A percentile compares a stretch with the other conserved stretches of the same genome.
Conservation (phyloP, 2,113 vertebrate genomes). For the Meles meles region DNA sequence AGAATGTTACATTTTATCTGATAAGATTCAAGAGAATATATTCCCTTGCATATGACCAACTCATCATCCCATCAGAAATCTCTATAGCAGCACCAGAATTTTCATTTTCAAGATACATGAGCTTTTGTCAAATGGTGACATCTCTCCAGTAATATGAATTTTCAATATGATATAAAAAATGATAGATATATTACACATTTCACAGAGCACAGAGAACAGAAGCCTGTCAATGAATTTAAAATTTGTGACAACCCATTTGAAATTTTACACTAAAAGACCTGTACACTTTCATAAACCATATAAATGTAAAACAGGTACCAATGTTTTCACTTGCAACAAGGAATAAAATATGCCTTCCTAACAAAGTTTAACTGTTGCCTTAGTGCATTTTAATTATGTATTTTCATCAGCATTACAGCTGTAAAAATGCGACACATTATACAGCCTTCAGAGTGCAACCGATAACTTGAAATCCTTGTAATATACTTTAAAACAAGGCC, state of each 20-base stretch:
- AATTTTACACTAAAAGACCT: conserved; percentile 39
- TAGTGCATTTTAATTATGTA: neutral
- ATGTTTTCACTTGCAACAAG: neutral
- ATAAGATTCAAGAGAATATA: conserved; percentile 54
- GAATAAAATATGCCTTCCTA: neutral
- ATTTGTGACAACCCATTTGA: conserved; percentile 66
- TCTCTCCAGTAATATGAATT: conserved; percentile 74
- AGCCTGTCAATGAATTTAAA: conserved; percentile 67
- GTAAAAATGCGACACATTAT: neutral
- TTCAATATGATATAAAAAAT: conserved; percentile 74
- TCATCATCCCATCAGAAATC: conserved; percentile 73
- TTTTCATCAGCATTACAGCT: conserved; percentile 29
- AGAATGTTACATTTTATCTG: conserved; percentile 62
- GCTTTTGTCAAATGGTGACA: conserved; percentile 73
- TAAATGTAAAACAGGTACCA: conserved; percentile 44
- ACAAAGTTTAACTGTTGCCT: neutral
- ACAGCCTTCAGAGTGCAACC: neutral
- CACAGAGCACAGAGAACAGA: conserved; percentile 52
- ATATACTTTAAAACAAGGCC: neutral
- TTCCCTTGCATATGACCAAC: conserved; percentile 68
- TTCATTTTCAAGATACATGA: conserved; percentile 77
- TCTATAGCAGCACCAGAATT: conserved; percentile 57
- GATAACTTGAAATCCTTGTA: neutral
- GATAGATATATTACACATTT: conserved; percentile 73
- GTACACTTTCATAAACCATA: conserved; percentile 29